Conservation (phyloP, 2,888 invertebrate genomes). For the Lasioglossum leucozonium region DNA sequence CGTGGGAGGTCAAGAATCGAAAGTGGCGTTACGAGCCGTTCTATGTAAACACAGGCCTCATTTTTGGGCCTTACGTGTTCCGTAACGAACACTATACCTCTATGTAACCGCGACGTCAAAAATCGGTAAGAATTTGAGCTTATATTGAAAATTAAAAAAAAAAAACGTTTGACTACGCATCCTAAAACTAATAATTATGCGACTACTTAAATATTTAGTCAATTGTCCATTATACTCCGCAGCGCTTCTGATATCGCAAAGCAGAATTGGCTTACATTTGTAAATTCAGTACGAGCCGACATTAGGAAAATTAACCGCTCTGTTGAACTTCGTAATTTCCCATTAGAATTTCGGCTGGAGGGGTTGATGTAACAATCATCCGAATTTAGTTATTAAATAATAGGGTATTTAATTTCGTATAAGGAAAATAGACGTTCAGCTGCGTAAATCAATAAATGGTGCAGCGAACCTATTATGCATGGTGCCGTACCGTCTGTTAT, state of each 20-base stretch:
- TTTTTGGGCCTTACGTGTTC: neutral
- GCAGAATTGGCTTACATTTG: neutral
- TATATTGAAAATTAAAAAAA: too few relatives aligned
- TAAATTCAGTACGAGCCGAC: neutral
- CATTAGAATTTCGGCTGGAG: neutral
- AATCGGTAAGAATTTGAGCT: too few relatives aligned
- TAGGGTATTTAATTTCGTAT: neutral
- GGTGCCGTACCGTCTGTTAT: neutral
- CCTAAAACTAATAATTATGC: too few relatives aligned
- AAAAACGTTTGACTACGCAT: too few relatives aligned
- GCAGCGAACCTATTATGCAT: neutral
- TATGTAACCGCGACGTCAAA: neutral
- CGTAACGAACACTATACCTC: neutral
- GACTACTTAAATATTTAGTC: too few relatives aligned
- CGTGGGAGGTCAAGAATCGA: neutral
- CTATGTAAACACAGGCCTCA: neutral
- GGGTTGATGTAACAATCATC: neutral
- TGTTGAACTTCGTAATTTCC: neutral
- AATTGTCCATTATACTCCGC: neutral
- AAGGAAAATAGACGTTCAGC: neutral
- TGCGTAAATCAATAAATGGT: conserved; percentile 2
- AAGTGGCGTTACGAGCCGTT: neutral
- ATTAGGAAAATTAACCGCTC: neutral
- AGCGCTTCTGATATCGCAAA: neutral
- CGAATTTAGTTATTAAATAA: neutral